Evolutionary conservation across 1,140 invertebrate species (phyloP), one percentile per base, ranked within the genome.

Genomic region (Lepidostoma basale): DNA sequence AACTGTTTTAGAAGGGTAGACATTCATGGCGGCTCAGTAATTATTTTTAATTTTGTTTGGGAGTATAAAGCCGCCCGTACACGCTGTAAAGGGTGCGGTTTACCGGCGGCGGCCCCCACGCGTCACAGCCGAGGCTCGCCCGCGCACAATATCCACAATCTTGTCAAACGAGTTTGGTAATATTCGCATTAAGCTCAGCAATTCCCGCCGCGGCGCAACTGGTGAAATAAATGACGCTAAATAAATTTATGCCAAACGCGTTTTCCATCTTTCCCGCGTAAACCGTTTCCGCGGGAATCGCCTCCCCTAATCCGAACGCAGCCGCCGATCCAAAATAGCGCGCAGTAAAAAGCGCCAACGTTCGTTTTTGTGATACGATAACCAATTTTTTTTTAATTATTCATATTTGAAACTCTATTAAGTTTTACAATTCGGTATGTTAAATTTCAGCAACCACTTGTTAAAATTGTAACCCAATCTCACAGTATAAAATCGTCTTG

Each of bases 191-290:
- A 49, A 23, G 45, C 18, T 49, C 25, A 49, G 25, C 45, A 49
- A 23, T 49, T 23, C 20, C 45, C 45, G 45, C 18, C 20, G 18
- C 45, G 45, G 22, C 45, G 45, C 45, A 49, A 49, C 45, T 56
- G 30, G 52, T 56, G 62, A 63, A 26, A 63, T 63, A 49, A 49
- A 63, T 54, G 62, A 54, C 26, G 16, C 14, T 18, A 56, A 26
- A 65, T 54, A 54, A 65, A 65, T 65, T 65, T 54, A 65, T 65
- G 62, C 62, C 30, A 25, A 14, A 26, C 62, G 62, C 62, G 62
- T 56, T 40, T 65, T 56, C 47, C 62, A 65, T 65, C 62, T 65
- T 42, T 25, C 30, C 36, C 23, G 39, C 56, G 30, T 40, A 59
- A 59, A 59, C 30, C 30, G 56, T 59, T 59, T 59, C 14, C 9